Conservation (phyloP, 2,113 vertebrate genomes). For the Oreocharis arfaki region DNA sequence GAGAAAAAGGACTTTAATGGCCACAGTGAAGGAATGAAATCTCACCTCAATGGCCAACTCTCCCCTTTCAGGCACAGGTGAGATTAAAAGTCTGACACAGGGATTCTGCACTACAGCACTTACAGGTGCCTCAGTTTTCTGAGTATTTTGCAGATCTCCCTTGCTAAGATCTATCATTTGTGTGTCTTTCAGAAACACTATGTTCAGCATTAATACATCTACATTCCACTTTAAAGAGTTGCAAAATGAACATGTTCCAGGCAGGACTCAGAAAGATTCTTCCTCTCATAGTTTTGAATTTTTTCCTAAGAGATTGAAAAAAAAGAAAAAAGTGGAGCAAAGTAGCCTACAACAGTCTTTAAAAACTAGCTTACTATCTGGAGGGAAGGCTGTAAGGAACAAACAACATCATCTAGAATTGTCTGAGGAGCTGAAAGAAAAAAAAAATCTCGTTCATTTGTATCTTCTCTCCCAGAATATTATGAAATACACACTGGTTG, state of each 20-base stretch:
- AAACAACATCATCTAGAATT: neutral
- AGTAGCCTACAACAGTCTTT: neutral
- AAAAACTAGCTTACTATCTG: neutral
- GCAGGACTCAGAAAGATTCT: neutral
- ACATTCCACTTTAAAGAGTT: neutral
- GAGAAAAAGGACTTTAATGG: neutral
- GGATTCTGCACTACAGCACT: neutral
- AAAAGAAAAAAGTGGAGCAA: neutral
- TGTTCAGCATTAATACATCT: neutral
- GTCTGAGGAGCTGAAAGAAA: neutral
- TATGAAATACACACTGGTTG: neutral
- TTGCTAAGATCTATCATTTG: neutral
- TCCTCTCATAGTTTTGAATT: neutral
- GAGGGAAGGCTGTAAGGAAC: neutral
- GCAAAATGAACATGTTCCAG: neutral
- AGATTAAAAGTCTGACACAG: neutral
- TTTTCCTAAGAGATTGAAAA: neutral
- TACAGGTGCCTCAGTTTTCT: neutral
- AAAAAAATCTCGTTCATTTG: neutral
- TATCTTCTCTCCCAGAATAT: neutral
- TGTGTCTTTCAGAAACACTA: neutral
- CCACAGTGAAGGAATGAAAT: neutral
- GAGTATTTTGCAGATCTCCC: neutral
- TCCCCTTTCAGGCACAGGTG: neutral
- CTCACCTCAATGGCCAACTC: neutral